Evolutionary conservation across 2,797 vertebrate genomes (phyloP).

Genomic region (Menidia menidia): DNA sequence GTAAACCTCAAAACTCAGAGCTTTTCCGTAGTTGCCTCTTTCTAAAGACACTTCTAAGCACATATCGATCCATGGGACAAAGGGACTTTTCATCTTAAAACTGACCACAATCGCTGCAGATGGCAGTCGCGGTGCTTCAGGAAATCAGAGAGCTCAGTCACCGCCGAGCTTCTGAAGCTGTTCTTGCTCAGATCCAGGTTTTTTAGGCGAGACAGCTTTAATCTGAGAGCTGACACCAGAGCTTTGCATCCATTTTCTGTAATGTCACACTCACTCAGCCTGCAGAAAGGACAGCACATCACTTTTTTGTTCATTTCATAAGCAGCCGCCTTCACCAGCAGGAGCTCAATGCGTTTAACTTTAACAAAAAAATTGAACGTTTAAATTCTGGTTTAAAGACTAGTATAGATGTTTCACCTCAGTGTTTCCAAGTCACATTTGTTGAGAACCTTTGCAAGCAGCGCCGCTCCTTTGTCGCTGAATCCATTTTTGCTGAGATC

Average conservation of each 20-base stretch:
- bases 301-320: too few relatives aligned
- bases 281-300: conserved; percentile 6
- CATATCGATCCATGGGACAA: too few relatives aligned
- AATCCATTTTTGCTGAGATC: conserved; percentile 16
- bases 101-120: conserved; percentile 25
- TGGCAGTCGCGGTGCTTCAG: conserved; percentile 22
- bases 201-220: conserved; percentile 9
- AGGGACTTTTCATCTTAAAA: background rate
- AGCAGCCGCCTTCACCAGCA: too few relatives aligned
- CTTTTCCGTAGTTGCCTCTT: too few relatives aligned
- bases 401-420: conserved; percentile 6
- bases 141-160: background rate
- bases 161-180: background rate
- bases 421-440: conserved; percentile 22
- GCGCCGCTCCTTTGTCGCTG: background rate
- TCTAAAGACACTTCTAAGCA: too few relatives aligned
- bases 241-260: background rate
- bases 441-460: background rate
- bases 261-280: conserved; percentile 15
- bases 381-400: background rate
- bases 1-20: too few relatives aligned
- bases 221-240: conserved; percentile 6
- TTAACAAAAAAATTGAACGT: too few relatives aligned
- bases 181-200: conserved; percentile 24
- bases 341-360: too few relatives aligned